Conservation (phyloP, 2,888 invertebrate species). For the Drosophila eohydei region DNA sequence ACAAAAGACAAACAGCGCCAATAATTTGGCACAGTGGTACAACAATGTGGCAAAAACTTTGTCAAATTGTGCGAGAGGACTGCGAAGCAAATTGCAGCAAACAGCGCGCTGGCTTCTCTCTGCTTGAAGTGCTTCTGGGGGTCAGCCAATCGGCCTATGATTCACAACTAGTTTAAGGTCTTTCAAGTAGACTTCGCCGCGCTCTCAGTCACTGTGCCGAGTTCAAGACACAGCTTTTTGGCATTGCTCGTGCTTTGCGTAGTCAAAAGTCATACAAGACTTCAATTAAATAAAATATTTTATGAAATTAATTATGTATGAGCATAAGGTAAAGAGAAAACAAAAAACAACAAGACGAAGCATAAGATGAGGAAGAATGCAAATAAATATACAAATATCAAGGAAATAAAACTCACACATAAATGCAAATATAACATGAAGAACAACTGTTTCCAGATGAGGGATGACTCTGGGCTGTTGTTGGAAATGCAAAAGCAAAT, state of each 20-base stretch:
- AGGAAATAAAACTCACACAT: conserved; percentile 18
- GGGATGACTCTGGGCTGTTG: conserved; percentile 4
- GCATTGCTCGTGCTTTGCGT: conserved; percentile 6
- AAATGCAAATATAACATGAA: conserved; percentile 28
- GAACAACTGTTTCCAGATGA: conserved; percentile 9
- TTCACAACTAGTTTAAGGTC: not conserved
- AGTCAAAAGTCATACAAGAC: conserved; percentile 60
- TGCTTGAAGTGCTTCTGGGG: too few species aligned
- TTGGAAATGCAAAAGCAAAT: conserved; percentile 22
- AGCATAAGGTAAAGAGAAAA: conserved; percentile 40
- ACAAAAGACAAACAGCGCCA: conserved; percentile 38
- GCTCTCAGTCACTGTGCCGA: conserved; percentile 27
- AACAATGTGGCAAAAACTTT: conserved; percentile 4
- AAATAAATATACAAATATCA: conserved; percentile 11
- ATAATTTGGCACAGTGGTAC: conserved; percentile 42
- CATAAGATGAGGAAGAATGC: conserved; percentile 18
- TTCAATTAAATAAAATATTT: conserved; percentile 75
- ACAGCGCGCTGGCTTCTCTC: too few species aligned
- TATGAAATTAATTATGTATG: conserved; percentile 72
- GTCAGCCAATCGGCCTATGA: not conserved
- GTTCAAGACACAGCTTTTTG: not conserved
- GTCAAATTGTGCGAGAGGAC: not conserved
- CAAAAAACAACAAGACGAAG: not conserved
- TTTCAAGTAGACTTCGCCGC: not conserved
- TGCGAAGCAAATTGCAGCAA: too few species aligned